These are phyloP conservation scores for Drosophila serrata DNA, from an alignment of 1,140 invertebrate species.

Conservation along the genomic window DNA sequence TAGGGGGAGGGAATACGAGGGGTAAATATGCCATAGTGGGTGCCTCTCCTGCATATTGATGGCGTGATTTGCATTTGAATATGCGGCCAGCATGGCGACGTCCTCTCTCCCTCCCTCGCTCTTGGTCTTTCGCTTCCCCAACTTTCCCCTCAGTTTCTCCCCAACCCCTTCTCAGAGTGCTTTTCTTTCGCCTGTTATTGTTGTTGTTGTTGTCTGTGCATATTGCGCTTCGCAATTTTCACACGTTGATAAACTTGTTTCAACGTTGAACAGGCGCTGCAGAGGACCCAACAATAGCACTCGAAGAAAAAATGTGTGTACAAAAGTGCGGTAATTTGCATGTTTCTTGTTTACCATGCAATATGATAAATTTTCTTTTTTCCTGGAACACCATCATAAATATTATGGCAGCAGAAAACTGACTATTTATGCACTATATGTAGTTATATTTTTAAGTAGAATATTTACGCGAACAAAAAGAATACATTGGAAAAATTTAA, in stretches of 20 bases:
- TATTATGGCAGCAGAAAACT: background rate
- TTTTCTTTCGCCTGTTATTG: conserved; percentile 21
- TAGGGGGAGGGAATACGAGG: background rate
- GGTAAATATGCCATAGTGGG: conserved; percentile 11
- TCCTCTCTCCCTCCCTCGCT: background rate
- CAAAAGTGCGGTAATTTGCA: background rate
- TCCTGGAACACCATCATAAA: background rate
- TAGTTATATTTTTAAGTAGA: background rate
- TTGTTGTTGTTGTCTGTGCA: conserved; percentile 51
- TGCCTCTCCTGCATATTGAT: conserved; percentile 70
- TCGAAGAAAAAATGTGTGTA: conserved; percentile 13
- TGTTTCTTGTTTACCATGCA: background rate
- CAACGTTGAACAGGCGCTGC: conserved; percentile 52
- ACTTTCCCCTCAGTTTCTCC: conserved; percentile 1
- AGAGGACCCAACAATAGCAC: conserved; percentile 16
- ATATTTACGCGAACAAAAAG: background rate
- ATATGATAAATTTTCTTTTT: conserved; percentile 10
- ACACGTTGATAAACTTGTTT: conserved; percentile 83
- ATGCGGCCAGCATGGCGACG: conserved; percentile 58
- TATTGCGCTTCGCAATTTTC: conserved; percentile 74
- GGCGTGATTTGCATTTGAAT: conserved; percentile 84
- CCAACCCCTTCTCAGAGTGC: background rate
- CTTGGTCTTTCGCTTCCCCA: background rate
- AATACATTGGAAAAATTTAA: background rate
- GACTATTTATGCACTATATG: background rate